These are phyloP conservation scores for Lepidurus arcticus DNA, from an alignment of 1,140 invertebrate genomes.

Conservation along the genomic window DNA sequence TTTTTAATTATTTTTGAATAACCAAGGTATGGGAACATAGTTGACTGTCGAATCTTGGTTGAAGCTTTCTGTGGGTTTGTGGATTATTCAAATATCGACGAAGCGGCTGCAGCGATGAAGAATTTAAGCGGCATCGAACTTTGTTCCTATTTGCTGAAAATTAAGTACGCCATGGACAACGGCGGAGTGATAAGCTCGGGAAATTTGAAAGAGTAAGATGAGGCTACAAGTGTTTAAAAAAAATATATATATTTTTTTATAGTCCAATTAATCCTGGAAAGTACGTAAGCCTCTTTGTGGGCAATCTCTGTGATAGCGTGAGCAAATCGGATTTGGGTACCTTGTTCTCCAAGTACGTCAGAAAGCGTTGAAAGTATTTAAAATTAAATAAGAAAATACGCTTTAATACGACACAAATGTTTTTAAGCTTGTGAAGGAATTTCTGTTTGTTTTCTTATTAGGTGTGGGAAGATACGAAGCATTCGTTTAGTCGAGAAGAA, in stretches of 20 bases:
- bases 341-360: not conserved
- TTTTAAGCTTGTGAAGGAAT: not conserved
- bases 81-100: not conserved
- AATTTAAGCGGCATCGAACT: not conserved
- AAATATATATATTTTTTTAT: not conserved
- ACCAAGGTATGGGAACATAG: not conserved
- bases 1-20: not conserved
- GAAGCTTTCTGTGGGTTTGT: not conserved
- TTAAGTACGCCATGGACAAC: constrained; percentile 15
- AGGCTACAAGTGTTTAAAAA: not conserved
- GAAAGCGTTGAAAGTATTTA: no score
- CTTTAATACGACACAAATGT: no score
- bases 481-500: constrained; percentile 12
- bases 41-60: not conserved
- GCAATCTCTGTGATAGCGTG: not conserved
- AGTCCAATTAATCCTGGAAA: not conserved
- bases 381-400: no score
- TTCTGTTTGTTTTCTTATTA: not conserved
- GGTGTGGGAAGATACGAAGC: not conserved
- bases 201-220: not conserved
- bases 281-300: constrained; percentile 5
- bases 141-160: not conserved
- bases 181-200: constrained; percentile 11
- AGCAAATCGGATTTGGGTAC: not conserved
- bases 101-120: not conserved